Evolutionary conservation across 2,888 invertebrate genomes (phyloP).

Genomic region (Ormyrus rosae): DNA sequence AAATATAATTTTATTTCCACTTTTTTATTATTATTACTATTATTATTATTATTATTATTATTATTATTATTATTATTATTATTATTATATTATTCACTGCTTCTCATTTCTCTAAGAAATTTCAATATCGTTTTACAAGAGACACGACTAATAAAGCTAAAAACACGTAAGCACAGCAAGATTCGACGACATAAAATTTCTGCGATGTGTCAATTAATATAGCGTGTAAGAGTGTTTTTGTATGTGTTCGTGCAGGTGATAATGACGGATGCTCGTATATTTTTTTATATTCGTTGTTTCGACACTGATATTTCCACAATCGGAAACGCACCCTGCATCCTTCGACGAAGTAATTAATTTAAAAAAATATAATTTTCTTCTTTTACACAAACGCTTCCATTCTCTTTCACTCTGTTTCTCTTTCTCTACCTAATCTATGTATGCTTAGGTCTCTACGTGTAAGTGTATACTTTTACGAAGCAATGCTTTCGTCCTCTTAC

Average conservation of each 20-base stretch:
- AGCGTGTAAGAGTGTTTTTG: not conserved
- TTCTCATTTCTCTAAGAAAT: constrained; percentile 21
- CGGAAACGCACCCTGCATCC: not conserved
- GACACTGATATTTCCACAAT: not conserved
- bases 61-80: constrained; percentile 28
- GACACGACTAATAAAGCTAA: constrained; percentile 51
- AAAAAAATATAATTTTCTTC: constrained; percentile 31
- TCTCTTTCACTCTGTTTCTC: constrained; percentile 1
- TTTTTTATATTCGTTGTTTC: constrained; percentile 15
- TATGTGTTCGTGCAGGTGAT: constrained; percentile 40
- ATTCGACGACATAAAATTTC: constrained; percentile 45
- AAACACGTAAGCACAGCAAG: constrained; percentile 37
- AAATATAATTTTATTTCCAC: constrained; percentile 43
- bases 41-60: constrained; percentile 26
- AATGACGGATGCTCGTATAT: constrained; percentile 42
- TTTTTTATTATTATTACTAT: not conserved
- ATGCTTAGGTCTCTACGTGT: not conserved
- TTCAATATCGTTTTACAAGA: constrained; percentile 32
- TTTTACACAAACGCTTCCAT: constrained; percentile 1
- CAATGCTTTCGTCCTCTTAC: constrained; percentile 38
- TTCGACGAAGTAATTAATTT: not conserved
- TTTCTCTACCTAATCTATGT: constrained; percentile 9
- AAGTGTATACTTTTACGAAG: constrained; percentile 7
- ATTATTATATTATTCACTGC: constrained; percentile 1
- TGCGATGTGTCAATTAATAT: constrained; percentile 47